Evolutionary conservation across 2,797 vertebrate species (phyloP).

Genomic region (Gila robusta): DNA sequence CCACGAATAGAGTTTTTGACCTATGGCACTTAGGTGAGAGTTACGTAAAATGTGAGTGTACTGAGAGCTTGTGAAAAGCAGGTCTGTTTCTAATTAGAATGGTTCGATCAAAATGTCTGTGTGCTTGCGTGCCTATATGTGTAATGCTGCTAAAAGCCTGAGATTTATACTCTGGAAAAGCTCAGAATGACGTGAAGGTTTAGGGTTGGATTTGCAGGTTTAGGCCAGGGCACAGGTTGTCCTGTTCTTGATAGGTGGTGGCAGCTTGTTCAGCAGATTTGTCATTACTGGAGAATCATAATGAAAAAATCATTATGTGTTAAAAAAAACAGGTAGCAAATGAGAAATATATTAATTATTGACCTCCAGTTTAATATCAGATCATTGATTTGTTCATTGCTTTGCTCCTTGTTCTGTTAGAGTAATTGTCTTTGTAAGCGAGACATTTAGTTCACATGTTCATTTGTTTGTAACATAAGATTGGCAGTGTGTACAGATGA

Average conservation of each 20-base stretch:
- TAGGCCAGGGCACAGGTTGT: background rate
- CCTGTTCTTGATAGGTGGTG: slow-evolving; percentile 9
- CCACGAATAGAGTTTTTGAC: slow-evolving; percentile 30
- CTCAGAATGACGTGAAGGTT: slow-evolving; percentile 7
- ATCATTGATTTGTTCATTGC: background rate
- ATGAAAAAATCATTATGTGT: background rate
- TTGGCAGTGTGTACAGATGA: background rate
- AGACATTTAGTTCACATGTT: background rate
- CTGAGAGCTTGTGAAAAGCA: slow-evolving; percentile 30
- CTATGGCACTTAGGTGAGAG: slow-evolving; percentile 44
- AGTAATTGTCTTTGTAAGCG: background rate
- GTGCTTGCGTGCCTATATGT: background rate
- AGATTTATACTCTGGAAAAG: slow-evolving; percentile 31
- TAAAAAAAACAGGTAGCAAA: background rate
- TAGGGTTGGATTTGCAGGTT: background rate
- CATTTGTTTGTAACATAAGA: background rate
- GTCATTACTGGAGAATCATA: background rate
- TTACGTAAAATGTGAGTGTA: slow-evolving; percentile 32
- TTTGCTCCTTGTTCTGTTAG: background rate
- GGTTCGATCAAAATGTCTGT: slow-evolving; percentile 7
- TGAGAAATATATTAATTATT: background rate
- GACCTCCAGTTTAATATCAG: background rate
- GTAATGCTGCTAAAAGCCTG: slow-evolving; percentile 17
- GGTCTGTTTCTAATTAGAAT: slow-evolving; percentile 44
- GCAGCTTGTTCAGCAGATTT: background rate